phyloP scores from a whole-genome alignment of 2,113 vertebrate genomes.

The Clinocottus analis region DNA sequence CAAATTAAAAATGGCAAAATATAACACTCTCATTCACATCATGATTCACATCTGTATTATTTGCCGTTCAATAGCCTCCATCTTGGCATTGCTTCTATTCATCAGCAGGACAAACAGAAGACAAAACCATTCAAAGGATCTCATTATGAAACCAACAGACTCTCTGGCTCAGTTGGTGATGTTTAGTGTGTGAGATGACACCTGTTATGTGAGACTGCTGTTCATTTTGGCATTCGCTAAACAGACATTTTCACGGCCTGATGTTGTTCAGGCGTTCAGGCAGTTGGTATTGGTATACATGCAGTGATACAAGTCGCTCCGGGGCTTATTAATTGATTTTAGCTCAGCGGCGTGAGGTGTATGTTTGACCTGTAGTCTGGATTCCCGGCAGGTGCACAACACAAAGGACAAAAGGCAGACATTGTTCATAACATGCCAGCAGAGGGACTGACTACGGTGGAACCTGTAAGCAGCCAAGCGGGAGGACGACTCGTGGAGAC shows the following conservation, averaged over 20 bases:
- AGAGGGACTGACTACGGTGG: neutral
- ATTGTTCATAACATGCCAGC: neutral
- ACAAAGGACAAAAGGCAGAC: conserved; percentile 1
- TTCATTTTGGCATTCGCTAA: conserved; percentile 11
- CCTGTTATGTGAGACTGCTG: conserved; percentile 9
- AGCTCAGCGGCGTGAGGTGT: neutral
- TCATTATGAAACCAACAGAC: conserved; percentile 25
- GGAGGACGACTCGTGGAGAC: neutral
- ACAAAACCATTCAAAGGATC: neutral
- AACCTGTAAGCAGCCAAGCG: neutral
- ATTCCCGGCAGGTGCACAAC: conserved; percentile 2
- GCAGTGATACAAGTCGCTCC: neutral
- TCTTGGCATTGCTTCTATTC: neutral
- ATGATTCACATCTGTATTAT: neutral
- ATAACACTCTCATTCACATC: neutral
- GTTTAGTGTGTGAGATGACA: neutral
- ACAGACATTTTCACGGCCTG: conserved; percentile 15
- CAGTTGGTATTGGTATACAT: conserved; percentile 4
- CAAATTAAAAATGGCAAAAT: neutral
- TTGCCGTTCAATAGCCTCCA: neutral
- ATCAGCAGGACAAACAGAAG: conserved; percentile 3
- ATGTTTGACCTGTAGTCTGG: conserved; percentile 17
- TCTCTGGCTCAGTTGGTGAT: neutral
- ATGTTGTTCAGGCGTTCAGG: neutral
- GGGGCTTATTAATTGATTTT: conserved; percentile 10